These are phyloP conservation scores for Clistopyga incitator DNA, from an alignment of 2,888 invertebrate species.

Conservation along the genomic window DNA sequence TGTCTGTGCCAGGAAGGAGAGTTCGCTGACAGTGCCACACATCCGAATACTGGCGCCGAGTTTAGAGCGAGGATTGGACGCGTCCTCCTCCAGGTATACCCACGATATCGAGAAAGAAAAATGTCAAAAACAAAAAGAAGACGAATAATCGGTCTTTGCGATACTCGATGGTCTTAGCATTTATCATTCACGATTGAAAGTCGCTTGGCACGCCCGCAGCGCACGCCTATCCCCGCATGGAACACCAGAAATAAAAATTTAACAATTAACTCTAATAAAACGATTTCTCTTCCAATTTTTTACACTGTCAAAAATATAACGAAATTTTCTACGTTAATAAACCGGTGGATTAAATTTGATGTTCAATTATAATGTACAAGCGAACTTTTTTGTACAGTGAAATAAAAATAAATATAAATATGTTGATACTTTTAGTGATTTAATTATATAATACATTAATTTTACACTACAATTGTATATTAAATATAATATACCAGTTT, in stretches of 20 bases:
- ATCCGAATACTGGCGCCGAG: slow-evolving; percentile 93
- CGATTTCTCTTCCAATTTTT: slow-evolving; percentile 2
- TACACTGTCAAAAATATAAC: too few relatives aligned
- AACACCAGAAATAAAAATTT: slow-evolving; percentile 53
- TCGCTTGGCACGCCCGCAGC: slow-evolving; percentile 64
- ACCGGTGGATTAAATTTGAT: too few relatives aligned
- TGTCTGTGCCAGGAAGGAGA: slow-evolving; percentile 86
- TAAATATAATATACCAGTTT: too few relatives aligned
- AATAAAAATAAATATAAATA: too few relatives aligned
- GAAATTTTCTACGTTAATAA: too few relatives aligned
- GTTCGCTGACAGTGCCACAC: slow-evolving; percentile 91
- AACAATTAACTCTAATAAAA: slow-evolving; percentile 7
- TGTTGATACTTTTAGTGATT: too few relatives aligned
- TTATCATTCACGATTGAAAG: slow-evolving; percentile 54
- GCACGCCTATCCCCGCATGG: slow-evolving; percentile 71
- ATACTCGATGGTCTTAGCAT: slow-evolving; percentile 20
- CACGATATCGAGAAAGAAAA: slow-evolving; percentile 45
- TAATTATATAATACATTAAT: too few relatives aligned
- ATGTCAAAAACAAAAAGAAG: slow-evolving; percentile 20
- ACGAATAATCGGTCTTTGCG: slow-evolving; percentile 20
- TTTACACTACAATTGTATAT: too few relatives aligned
- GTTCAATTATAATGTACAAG: too few relatives aligned
- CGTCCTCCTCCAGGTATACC: slow-evolving; percentile 83
- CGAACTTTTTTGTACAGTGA: too few relatives aligned
- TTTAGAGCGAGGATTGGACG: slow-evolving; percentile 91